Evolutionary conservation across 2,888 invertebrate genomes (phyloP), one percentile per base, ranked within the genome.

Genomic region (Diadegma fenestrale): DNA sequence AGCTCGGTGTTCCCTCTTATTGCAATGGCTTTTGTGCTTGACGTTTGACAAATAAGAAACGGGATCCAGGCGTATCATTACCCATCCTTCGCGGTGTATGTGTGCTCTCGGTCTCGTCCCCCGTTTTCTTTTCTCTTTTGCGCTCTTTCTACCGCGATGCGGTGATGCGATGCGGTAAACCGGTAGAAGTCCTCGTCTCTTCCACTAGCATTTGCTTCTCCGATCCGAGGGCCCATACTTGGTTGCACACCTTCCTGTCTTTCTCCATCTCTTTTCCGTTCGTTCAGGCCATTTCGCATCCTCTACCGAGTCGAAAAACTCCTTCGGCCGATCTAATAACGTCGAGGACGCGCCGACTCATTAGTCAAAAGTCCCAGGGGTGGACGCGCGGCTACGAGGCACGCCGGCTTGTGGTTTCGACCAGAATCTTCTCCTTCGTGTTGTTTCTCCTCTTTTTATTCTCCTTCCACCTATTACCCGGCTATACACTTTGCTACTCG

Each of bases 1-100:
- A 80, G 80, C 76, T 63, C 75, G 43, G 76, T 81, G 90, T 88
- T 91, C 91, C 90, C 90, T 91, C 88, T 90, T 89, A 88, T 87
- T 81, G 86, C 84, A 85, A 84, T 80, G 86, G 91, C 89, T 91
- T 92, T 91, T 91, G 90, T 90, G 89, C 90, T 90, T 93, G 94
- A 93, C 93, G 93, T 94, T 93, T 94, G 93, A 94, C 93, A 93
- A 93, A 94, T 94, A 94, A 93, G 93, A 93, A 93, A 92, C 91
- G 91, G 92, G 92, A 91, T 91, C 92, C 92, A 92, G 92, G 90
- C 92, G 92, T 93, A 93, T 94, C 93, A 94, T 94, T 94, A 94
- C 92, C 92, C 92, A 93, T 92, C 92, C 93, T 92, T 92, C 92
- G 92, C 91, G 91, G 86, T 86, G 87, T 88, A 87, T 48, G 41